These are phyloP conservation scores for Belonocnema kinseyi DNA, from an alignment of 1,140 invertebrate genomes.

Conservation along the genomic window DNA sequence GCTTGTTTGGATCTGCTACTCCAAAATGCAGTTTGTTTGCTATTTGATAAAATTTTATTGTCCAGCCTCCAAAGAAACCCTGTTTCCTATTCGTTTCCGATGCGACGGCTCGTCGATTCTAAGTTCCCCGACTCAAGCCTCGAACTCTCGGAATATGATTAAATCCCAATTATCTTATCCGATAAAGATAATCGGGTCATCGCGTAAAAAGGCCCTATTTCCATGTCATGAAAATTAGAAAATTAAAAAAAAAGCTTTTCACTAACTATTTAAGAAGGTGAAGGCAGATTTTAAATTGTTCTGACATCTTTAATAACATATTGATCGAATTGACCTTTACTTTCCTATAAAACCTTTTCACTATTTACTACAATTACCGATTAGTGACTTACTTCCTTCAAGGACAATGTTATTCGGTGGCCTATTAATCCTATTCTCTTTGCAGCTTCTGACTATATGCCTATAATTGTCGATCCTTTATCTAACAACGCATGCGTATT, in stretches of 20 bases:
- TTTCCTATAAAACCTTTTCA: not conserved
- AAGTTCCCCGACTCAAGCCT: not conserved
- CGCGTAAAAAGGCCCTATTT: not conserved
- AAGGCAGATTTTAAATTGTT: not conserved
- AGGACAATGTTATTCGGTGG: too few species aligned
- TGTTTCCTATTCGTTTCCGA: too few species aligned
- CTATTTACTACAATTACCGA: not conserved
- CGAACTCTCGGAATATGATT: not conserved
- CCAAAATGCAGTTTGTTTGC: too few species aligned
- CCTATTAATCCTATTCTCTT: not conserved
- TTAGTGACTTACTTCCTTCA: not conserved
- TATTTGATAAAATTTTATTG: too few species aligned
- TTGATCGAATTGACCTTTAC: not conserved
- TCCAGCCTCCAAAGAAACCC: too few species aligned
- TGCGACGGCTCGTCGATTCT: not conserved
- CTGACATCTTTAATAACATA: not conserved
- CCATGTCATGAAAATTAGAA: not conserved
- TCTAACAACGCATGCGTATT: not conserved
- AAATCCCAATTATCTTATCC: not conserved
- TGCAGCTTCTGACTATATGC: too few species aligned
- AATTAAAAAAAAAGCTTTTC: not conserved
- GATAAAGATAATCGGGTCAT: not conserved
- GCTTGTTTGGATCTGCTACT: too few species aligned
- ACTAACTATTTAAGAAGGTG: not conserved
- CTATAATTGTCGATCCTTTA: too few species aligned